These are phyloP conservation scores for Copsychus sechellarum DNA, from an alignment of 2,113 vertebrate species.

Conservation along the genomic window DNA sequence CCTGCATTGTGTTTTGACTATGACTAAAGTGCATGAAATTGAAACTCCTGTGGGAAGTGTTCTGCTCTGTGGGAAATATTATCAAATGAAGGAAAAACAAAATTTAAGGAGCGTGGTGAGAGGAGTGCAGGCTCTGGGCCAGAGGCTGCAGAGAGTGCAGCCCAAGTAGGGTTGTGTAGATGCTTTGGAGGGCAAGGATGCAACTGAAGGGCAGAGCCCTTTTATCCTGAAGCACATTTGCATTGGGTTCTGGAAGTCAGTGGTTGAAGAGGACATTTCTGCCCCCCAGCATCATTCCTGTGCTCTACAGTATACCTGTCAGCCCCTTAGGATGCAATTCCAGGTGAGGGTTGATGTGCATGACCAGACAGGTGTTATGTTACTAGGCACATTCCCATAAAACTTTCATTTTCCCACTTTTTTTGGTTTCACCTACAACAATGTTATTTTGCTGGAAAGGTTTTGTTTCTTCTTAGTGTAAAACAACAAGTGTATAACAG, in stretches of 20 bases:
- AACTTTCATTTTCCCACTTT: neutral
- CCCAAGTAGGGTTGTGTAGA: fast-evolving
- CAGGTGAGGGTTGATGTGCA: neutral
- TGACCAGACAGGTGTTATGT: fast-evolving
- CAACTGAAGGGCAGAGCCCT: neutral
- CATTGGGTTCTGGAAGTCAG: neutral
- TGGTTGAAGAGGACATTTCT: neutral
- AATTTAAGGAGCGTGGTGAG: neutral
- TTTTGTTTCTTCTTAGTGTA: neutral
- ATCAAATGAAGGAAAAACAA: neutral
- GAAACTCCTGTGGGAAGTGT: neutral
- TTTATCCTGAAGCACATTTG: fast-evolving
- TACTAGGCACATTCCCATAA: neutral
- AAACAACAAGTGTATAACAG: neutral
- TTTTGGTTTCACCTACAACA: neutral
- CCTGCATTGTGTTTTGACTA: neutral
- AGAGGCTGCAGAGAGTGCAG: neutral
- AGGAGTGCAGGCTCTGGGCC: neutral
- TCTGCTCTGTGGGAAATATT: neutral
- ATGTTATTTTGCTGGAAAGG: neutral
- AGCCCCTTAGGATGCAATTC: neutral
- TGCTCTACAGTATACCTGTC: neutral
- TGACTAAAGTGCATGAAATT: neutral
- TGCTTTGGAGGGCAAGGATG: neutral
- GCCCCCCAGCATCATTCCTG: neutral